Percentiles rank a stretch among this genome's conserved stretches.
Conservation (phyloP, 2,888 invertebrate species). For the Selenia dentaria region DNA sequence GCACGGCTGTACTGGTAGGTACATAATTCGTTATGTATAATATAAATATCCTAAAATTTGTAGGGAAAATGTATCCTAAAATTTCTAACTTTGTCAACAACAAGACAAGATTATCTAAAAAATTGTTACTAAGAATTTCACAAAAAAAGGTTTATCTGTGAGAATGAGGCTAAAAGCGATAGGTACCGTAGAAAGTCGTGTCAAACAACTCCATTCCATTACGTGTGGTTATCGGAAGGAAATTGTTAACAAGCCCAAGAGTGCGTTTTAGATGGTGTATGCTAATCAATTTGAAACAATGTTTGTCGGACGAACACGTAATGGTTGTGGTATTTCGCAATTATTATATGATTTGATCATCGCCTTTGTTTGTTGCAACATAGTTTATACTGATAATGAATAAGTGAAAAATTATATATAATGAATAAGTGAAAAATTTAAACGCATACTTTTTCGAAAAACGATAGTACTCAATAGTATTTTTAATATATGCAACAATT, state of each 20-base stretch:
- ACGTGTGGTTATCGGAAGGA: conserved; percentile 47
- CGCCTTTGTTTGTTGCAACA: background rate
- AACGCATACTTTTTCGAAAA: too few species aligned
- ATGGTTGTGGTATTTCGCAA: conserved; percentile 52
- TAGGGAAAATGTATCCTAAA: too few species aligned
- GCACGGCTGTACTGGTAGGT: too few species aligned
- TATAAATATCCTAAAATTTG: too few species aligned
- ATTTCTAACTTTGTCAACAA: too few species aligned
- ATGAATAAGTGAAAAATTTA: too few species aligned
- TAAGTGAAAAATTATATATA: too few species aligned
- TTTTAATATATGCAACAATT: too few species aligned
- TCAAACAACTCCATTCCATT: conserved; percentile 37
- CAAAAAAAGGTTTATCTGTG: background rate
- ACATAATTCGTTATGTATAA: too few species aligned
- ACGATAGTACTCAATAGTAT: too few species aligned
- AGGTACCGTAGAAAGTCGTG: conserved; percentile 46
- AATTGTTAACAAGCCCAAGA: conserved; percentile 44
- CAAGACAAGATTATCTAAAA: too few species aligned
- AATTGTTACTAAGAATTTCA: too few species aligned
- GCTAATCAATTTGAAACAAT: conserved; percentile 68
- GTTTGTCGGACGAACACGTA: conserved; percentile 51
- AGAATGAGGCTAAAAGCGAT: conserved; percentile 44
- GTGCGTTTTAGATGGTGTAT: conserved; percentile 59
- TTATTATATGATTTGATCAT: conserved; percentile 53
- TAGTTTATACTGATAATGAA: background rate